phyloP scores from a whole-genome alignment of 2,888 invertebrate species.

The Phalera bucephala region DNA sequence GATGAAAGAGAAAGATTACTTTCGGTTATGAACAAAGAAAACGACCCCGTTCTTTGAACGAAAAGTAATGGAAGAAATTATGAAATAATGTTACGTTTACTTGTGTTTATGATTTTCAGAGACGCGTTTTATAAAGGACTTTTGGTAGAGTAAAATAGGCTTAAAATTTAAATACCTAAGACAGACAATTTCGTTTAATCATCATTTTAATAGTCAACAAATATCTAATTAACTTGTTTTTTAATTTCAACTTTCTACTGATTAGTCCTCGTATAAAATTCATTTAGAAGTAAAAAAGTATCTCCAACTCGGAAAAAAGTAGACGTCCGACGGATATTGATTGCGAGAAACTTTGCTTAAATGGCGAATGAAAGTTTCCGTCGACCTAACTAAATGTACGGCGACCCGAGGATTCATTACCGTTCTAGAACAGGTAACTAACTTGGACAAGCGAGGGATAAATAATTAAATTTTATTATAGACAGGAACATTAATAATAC shows the following conservation, averaged over 20 bases:
- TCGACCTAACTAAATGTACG: slow-evolving; percentile 27
- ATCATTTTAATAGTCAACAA: too few relatives aligned
- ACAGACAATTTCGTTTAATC: not conserved
- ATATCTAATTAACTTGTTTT: too few relatives aligned
- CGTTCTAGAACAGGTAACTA: slow-evolving; percentile 30
- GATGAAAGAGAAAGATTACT: not conserved
- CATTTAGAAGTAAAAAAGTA: slow-evolving; percentile 13
- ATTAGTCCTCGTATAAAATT: too few relatives aligned
- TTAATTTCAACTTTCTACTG: too few relatives aligned
- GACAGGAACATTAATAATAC: slow-evolving; percentile 22
- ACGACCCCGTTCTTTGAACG: slow-evolving; percentile 1
- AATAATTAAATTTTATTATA: slow-evolving; percentile 12
- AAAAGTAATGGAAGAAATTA: not conserved
- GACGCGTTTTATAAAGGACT: too few relatives aligned
- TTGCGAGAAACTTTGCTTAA: slow-evolving; percentile 42
- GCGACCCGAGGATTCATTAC: slow-evolving; percentile 37
- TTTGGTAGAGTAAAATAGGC: too few relatives aligned
- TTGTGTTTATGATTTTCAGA: too few relatives aligned
- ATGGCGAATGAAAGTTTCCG: slow-evolving; percentile 39
- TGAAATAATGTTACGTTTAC: not conserved
- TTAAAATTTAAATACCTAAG: too few relatives aligned
- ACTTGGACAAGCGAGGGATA: slow-evolving; percentile 22
- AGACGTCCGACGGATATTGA: slow-evolving; percentile 38
- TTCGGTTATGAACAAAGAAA: slow-evolving; percentile 8
- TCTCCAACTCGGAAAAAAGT: slow-evolving; percentile 29